Evolutionary conservation across 2,888 invertebrate species (phyloP), one percentile per base, ranked within the genome.

Genomic region (Phytoseiulus persimilis): DNA sequence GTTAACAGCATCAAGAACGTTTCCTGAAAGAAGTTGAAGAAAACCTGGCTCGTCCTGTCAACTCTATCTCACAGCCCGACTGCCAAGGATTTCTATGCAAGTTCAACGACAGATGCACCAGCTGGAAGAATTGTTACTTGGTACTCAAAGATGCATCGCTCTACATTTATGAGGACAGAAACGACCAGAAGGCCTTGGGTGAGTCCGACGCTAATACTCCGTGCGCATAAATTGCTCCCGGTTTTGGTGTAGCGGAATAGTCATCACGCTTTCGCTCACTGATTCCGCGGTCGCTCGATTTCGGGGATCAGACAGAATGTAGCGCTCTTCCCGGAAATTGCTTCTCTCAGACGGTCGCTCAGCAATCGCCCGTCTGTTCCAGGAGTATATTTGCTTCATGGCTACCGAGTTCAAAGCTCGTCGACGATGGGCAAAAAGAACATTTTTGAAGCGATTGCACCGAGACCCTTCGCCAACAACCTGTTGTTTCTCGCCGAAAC

Each of bases 361-460:
- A 45, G 89, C 90, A 45, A 83, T 91, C 83, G 2, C 28, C 83
- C 46, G 65, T 83, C 3, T 45, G 83, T 90, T 83, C 11, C 90
- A 97, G 97, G 97, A 90, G 96, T 98, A 94, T 96, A 96, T 89
- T 97, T 97, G 93, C 94, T 98, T 87, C 98, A 98, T 93, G 98
- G 98, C 90, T 98, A 97, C 93, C 95, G 95, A 92, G 96, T 98
- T 91, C 97, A 97, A 93, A 95, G 95, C 84, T 95, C 95, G 91
- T 91, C 91, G 32, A 93, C 94, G 31, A 95, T 96, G n/a, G 96
- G 96, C 89, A 96, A 96, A 93, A 97, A 97, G 93, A 96, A 95
- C 93, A 96, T 97, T 31, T 98, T 98, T 93, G 97, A 97, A 93
- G 95, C 97, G 90, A 95, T 96, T 92, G 97, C 98, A 90, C 96